phyloP scores from a whole-genome alignment of 2,888 invertebrate species.

The Nymphalis urticae region DNA sequence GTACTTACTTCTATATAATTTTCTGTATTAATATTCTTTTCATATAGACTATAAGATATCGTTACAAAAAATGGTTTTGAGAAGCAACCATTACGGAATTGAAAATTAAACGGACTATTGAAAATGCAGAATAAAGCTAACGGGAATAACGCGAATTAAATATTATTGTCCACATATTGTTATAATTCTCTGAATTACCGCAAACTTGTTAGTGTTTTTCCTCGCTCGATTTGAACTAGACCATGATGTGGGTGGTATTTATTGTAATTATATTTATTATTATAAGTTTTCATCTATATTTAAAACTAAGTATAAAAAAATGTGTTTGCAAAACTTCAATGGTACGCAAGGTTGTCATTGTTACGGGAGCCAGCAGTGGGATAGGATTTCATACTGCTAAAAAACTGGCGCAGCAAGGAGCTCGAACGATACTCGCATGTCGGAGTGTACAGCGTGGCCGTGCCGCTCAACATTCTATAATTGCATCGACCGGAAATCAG shows the following conservation, averaged over 20 bases:
- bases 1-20: no score
- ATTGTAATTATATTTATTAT: background rate
- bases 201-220: background rate
- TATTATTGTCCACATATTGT: no score
- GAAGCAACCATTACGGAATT: no score
- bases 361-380: slow-evolving; percentile 48
- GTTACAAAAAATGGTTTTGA: no score
- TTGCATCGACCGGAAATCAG: slow-evolving; percentile 39
- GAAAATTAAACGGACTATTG: no score
- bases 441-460: slow-evolving; percentile 48
- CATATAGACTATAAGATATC: no score
- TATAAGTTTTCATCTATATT: slow-evolving; percentile 6
- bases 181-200: no score
- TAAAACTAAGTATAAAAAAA: slow-evolving; percentile 22
- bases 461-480: slow-evolving; percentile 43
- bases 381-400: slow-evolving; percentile 59
- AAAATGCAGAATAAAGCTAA: no score
- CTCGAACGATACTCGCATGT: slow-evolving; percentile 57
- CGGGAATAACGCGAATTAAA: no score
- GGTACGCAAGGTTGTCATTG: slow-evolving; percentile 40
- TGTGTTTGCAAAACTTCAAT: slow-evolving; percentile 26
- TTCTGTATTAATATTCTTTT: no score
- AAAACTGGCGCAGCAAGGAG: slow-evolving; percentile 54
- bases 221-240: background rate
- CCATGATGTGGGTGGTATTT: background rate